phyloP scores from a whole-genome alignment of 2,888 invertebrate genomes.

The Catonia carolina region DNA sequence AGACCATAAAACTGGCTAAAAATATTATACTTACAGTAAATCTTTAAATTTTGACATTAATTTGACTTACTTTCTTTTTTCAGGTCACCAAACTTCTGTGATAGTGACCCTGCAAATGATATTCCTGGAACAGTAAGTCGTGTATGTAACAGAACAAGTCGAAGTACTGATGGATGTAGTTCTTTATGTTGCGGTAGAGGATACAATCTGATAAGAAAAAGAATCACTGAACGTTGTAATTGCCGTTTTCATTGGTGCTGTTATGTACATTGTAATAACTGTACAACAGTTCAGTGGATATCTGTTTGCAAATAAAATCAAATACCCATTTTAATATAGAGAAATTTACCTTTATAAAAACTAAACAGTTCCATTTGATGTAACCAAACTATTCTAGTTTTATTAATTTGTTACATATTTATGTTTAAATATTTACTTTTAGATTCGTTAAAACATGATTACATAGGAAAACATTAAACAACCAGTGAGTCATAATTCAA shows the following conservation, averaged over 20 bases:
- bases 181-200: constrained; percentile 77
- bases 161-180: constrained; percentile 63
- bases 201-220: constrained; percentile 70
- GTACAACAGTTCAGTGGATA: constrained; percentile 79
- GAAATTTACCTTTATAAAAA: no score
- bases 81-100: constrained; percentile 80
- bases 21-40: no score
- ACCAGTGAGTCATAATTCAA: no score
- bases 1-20: no score
- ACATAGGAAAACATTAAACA: no score
- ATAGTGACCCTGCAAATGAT: constrained; percentile 54
- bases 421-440: no score
- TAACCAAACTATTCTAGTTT: no score
- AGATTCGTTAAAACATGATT: no score
- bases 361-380: no score
- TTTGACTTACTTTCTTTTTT: no score
- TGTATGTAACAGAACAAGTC: constrained; percentile 76
- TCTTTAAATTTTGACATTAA: no score
- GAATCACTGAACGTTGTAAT: constrained; percentile 71
- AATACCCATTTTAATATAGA: constrained; percentile 1
- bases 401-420: no score
- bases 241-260: constrained; percentile 96
- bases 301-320: constrained; percentile 75
- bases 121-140: constrained; percentile 68
- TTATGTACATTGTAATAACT: constrained; percentile 80